phyloP scores from a whole-genome alignment of 2,888 invertebrate species.

The Leucania comma region DNA sequence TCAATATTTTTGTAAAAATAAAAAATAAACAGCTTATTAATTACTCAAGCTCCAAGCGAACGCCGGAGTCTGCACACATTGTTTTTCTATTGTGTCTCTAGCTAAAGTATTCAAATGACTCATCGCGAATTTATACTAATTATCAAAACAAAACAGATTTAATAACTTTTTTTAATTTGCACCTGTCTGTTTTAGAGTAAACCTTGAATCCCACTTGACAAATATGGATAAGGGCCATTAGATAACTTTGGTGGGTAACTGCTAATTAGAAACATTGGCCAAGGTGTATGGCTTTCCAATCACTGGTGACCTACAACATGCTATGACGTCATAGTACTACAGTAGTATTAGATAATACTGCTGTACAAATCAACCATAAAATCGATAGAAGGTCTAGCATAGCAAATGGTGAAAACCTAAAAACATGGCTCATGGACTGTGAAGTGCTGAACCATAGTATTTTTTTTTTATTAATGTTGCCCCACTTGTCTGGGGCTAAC shows the following conservation, averaged over 20 bases:
- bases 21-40: too few relatives aligned
- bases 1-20: too few relatives aligned
- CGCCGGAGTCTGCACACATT: too few relatives aligned
- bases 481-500: too few relatives aligned
- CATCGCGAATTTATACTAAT: too few relatives aligned
- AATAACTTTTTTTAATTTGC: too few relatives aligned
- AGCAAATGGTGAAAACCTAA: constrained; percentile 1
- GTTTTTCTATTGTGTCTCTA: too few relatives aligned
- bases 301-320: constrained; percentile 53
- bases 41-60: too few relatives aligned
- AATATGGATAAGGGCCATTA: constrained; percentile 26
- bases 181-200: background rate
- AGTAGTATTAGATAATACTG: constrained; percentile 43
- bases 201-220: constrained; percentile 5
- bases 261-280: constrained; percentile 44
- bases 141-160: too few relatives aligned
- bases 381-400: constrained; percentile 1
- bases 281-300: constrained; percentile 58
- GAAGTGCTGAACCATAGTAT: too few relatives aligned
- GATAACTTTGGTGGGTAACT: constrained; percentile 32
- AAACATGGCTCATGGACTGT: background rate
- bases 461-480: too few relatives aligned
- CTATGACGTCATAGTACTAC: constrained; percentile 37
- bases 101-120: too few relatives aligned
- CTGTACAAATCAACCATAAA: constrained; percentile 4